These are phyloP conservation scores for Mylabris phalerata DNA, from an alignment of 1,140 invertebrate genomes.

Conservation along the genomic window DNA sequence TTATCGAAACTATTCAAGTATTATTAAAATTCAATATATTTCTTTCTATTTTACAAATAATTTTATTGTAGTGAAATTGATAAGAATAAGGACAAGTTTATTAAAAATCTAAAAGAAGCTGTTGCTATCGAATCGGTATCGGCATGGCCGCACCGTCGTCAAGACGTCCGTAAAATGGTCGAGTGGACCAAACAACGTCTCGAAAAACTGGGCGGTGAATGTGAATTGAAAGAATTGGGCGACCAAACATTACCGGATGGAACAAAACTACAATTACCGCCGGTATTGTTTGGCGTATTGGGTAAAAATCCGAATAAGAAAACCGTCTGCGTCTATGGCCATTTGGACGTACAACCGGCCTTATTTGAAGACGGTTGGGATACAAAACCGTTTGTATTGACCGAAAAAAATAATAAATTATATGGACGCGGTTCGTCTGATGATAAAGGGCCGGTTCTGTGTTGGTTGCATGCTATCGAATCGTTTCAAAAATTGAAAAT, in stretches of 20 bases:
- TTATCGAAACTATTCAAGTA: slow-evolving; percentile 52
- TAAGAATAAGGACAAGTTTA: slow-evolving; percentile 67
- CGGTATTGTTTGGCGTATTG: slow-evolving; percentile 77
- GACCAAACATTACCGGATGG: slow-evolving; percentile 69
- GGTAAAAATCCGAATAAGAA: slow-evolving; percentile 82
- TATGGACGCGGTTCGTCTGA: slow-evolving; percentile 82
- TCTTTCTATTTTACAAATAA: not conserved
- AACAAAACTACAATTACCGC: slow-evolving; percentile 69
- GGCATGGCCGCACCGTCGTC: slow-evolving; percentile 73
- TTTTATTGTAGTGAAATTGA: slow-evolving; percentile 62
- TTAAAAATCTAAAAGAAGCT: slow-evolving; percentile 72
- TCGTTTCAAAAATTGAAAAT: slow-evolving; percentile 67
- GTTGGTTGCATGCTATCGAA: slow-evolving; percentile 92
- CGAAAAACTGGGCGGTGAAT: slow-evolving; percentile 65
- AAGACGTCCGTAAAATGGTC: slow-evolving; percentile 70
- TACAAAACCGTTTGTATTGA: slow-evolving; percentile 87
- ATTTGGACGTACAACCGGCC: slow-evolving; percentile 97
- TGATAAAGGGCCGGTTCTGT: slow-evolving; percentile 89
- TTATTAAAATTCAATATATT: slow-evolving; percentile 47
- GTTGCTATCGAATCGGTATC: slow-evolving; percentile 95
- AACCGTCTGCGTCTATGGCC: slow-evolving; percentile 92
- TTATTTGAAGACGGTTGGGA: slow-evolving; percentile 89
- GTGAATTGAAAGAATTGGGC: slow-evolving; percentile 76
- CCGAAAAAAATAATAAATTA: slow-evolving; percentile 83
- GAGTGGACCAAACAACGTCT: slow-evolving; percentile 72